A percentile compares a stretch with the other conserved stretches of the same genome.
These are phyloP conservation scores for Gulo gulo DNA, from an alignment of 2,113 vertebrate species.

Conservation along the genomic window DNA sequence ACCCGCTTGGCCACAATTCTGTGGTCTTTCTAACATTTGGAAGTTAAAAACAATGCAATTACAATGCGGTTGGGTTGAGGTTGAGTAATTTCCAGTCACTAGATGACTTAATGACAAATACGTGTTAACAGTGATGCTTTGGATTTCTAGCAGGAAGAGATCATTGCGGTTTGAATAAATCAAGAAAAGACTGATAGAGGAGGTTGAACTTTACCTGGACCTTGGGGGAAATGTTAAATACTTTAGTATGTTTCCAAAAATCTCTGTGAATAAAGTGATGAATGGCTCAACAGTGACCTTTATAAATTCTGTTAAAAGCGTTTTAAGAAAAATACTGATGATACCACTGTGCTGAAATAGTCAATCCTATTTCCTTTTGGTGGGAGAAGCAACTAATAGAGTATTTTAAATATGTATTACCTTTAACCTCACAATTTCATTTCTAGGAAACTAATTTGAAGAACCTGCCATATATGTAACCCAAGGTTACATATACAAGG, in stretches of 20 bases:
- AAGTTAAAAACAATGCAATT: background rate
- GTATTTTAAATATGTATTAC: background rate
- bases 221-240: background rate
- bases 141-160: background rate
- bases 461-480: background rate
- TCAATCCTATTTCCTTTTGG: background rate
- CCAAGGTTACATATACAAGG: background rate
- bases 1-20: background rate
- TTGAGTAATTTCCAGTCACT: background rate
- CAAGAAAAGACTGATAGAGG: background rate
- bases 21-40: background rate
- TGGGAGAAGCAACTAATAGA: background rate
- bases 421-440: background rate
- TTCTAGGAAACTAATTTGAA: background rate
- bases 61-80: background rate
- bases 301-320: background rate
- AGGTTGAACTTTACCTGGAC: background rate
- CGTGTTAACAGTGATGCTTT: background rate
- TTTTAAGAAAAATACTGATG: background rate
- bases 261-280: background rate
- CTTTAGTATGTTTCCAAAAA: background rate
- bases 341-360: background rate
- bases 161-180: background rate
- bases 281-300: background rate
- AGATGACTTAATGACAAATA: background rate